Base-by-base conservation (phyloP, 2,888 invertebrate species). In the Xestia c-nigrum region DNA sequence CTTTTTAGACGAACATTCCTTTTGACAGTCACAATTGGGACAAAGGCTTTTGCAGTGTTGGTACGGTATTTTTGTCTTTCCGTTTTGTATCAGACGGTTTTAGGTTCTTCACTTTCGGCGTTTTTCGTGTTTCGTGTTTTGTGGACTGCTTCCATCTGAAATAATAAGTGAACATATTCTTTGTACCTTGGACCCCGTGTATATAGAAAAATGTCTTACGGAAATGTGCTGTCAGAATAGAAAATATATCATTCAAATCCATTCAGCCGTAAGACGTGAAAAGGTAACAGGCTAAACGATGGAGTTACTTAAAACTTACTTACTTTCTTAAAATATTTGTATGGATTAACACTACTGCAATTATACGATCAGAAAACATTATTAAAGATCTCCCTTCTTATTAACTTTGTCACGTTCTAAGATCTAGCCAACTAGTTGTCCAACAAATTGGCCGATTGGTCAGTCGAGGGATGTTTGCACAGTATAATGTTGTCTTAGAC, bases 401-500 rank as follows among this genome's bases (percentile, higher is more conserved):
- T 24, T 40, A 69, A 24, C 40, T 52, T 6, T 52, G 16, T 31
- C 21, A 61, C 43, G 21, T 31, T 21, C 19, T 14, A 40, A 40
- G 40, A n/a, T 5, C 12, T 14, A 19, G 19, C 14, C 50, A 50
- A 77, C 14, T 78, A 43, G 14, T n/a, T 43, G 19, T 40, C n/a
- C 46, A 47, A 47, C 24, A 31, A 55, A 61, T 47, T 47, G 61
- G 1, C 21, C 31, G 21, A 63, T 40, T 52, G 38, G n/a, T 10
- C 40, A 19, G 14, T 38, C 12, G 5, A n/a, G 21, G 21, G 0
- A 40, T 55, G 24, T 78, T 69, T 63, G 31, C 7, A 14, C 1
- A 55, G 55, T 50, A 43, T 57, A 78, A 31, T 79, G n/a, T 40
- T 70, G 14, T 79, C 12, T 31, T 59, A 59, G 6, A 55, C 9